phyloP scores from a whole-genome alignment of 1,140 invertebrate species.

The Ericerus pela region DNA sequence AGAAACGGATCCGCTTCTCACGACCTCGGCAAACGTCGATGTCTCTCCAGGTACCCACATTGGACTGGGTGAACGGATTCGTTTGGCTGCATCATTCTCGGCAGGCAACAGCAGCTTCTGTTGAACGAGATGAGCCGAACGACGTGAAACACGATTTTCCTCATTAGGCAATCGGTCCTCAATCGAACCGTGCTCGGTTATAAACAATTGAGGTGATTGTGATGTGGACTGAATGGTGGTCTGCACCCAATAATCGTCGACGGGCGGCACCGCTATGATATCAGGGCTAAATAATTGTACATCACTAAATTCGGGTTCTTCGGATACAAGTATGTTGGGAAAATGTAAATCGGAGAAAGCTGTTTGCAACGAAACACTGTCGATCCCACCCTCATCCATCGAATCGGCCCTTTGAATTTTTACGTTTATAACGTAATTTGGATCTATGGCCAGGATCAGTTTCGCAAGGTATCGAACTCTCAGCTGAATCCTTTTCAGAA shows the following conservation, averaged over 20 bases:
- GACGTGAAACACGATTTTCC: too few relatives aligned
- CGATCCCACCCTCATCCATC: not conserved
- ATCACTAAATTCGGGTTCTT: not conserved
- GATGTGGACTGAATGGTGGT: too few relatives aligned
- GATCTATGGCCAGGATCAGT: not conserved
- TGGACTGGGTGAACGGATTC: constrained; percentile 44
- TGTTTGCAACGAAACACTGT: not conserved
- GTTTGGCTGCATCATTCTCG: not conserved
- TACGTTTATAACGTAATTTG: not conserved
- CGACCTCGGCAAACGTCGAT: constrained; percentile 55
- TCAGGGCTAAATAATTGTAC: too few relatives aligned
- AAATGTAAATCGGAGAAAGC: not conserved
- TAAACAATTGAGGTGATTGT: too few relatives aligned
- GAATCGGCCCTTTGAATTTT: not conserved
- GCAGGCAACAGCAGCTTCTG: too few relatives aligned
- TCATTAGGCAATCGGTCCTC: too few relatives aligned
- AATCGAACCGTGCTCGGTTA: too few relatives aligned
- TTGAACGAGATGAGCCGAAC: too few relatives aligned
- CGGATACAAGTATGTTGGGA: not conserved
- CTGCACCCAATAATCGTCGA: too few relatives aligned
- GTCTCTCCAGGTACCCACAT: constrained; percentile 54
- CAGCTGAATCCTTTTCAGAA: not conserved
- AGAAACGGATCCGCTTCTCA: constrained; percentile 38
- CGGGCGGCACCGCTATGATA: too few relatives aligned
- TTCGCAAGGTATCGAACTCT: not conserved